Base-by-base conservation (phyloP, 2,888 invertebrate species). In the Nomada ruficornis region DNA sequence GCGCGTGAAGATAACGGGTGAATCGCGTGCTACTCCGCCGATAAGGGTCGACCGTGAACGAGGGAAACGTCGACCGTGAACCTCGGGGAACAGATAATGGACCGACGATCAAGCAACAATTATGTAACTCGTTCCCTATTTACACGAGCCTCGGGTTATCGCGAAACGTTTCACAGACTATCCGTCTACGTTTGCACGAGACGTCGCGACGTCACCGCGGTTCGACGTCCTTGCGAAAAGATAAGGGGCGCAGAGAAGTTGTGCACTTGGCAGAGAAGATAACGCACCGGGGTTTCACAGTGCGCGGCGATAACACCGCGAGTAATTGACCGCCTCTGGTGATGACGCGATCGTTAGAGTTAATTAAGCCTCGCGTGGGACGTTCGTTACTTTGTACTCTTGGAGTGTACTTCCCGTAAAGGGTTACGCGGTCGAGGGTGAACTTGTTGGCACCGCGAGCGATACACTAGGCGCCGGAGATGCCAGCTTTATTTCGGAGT, bases 281-380 rank as follows among this genome's bases (percentile, higher is more conserved):
- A 77, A 9, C 20, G 18, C 60, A 57, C 15, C 23, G 44, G 29
- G 44, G 7, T 63, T 36, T n/a, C 52, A 15, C 2, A 13, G 18
- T 15, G 36, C 23, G 52, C 52, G 77, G 23, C 44, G 77, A 69
- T 78, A 69, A 77, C 69, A 47, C 63, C 59, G 64, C 23, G n/a
- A 59, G 77, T 69, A 78, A 79, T 79, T 67, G 80, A 71, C 79
- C 70, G 65, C 36, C 60, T 42, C 60, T 71, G 70, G 64, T 23
- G 52, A 65, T 55, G 70, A 67, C 71, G 26, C 59, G 42, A 44
- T 62, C 60, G 80, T 77, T 60, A 54, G 20, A 60, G 60, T 62
- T 67, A 79, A 79, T 77, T 67, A 60, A 64, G 59, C 7, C 54
- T 54, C 42, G 60, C 13, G 78, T 67, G 77, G 77, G 65, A 62